Evolutionary conservation across 2,113 vertebrate genomes (phyloP), one percentile per base, ranked within the genome.

Genomic region (Heterocephalus glaber): DNA sequence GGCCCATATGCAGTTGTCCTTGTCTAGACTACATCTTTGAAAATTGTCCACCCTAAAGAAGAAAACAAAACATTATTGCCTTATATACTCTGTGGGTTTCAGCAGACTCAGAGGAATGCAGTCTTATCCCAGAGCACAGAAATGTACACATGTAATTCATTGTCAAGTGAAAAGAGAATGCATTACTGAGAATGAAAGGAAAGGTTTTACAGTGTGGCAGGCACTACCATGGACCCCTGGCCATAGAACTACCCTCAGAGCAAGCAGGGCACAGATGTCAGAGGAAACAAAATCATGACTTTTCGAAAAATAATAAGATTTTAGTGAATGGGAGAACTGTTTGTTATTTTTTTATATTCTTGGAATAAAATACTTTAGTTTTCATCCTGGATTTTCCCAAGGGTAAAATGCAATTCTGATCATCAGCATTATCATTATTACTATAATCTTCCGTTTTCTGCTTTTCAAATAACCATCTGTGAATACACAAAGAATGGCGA

Each of bases 171-270:
- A 79, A 68, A 91, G 66, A 70, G 72, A 79, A 82, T 49, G 41
- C 68, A 33, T 89, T 86, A 22, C 81, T 24, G 24, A 74, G 60
- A 95, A 77, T 83, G 83, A 89, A 86, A 90, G 47, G 77, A 66
- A 70, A 77, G 28, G 41, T 60, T 88, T 92, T 83, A 81, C 0
- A 49, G 26, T 49, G 33, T 6, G 19, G 22, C 70, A 54, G 61
- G n/a, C 82, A 92, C 30, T 66, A 17, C 87, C 81, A 72, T 35
- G 35, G 92, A 95, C 95, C 85, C 85, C 61, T 88, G 58, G 35
- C 54, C 30, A 22, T 35, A 33, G 14, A 85, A 58, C 44, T 83
- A 87, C 35, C 60, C 24, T 63, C 41, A 26, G 65, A 76, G 44
- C 47, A 85, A 92, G 89, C 66, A 65, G 20, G 74, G 49, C 5